Conservation (phyloP, 2,888 invertebrate species). For the Malthinus flaveolus region DNA sequence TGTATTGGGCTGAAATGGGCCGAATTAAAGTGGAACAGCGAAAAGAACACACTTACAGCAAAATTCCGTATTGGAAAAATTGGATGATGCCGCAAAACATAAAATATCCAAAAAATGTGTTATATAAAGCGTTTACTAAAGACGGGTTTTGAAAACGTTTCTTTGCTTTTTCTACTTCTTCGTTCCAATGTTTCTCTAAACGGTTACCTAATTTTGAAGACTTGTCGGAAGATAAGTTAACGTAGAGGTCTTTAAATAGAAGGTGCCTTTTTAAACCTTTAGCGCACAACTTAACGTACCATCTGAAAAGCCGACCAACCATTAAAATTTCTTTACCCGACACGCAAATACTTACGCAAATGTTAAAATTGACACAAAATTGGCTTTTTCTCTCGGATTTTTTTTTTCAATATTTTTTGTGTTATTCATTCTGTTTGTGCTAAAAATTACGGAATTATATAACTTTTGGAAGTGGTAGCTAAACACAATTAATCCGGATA, state of each 20-base stretch:
- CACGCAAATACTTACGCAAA: background rate
- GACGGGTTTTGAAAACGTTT: background rate
- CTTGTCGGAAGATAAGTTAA: conserved; percentile 61
- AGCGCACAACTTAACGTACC: background rate
- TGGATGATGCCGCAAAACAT: conserved; percentile 61
- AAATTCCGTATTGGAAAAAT: conserved; percentile 40
- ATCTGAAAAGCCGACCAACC: background rate
- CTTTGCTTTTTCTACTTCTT: conserved; percentile 51
- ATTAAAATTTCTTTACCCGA: background rate
- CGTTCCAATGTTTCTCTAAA: conserved; percentile 64
- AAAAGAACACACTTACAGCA: background rate
- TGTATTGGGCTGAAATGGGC: background rate
- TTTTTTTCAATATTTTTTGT: background rate
- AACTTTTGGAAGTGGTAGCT: too few relatives aligned
- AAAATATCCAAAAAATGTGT: conserved; percentile 62
- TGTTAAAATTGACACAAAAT: background rate
- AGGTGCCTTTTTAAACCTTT: conserved; percentile 62
- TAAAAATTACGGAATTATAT: too few relatives aligned
- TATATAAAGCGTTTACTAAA: conserved; percentile 45
- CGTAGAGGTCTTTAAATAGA: conserved; percentile 66
- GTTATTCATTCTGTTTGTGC: background rate
- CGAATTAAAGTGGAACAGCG: background rate
- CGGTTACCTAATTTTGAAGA: conserved; percentile 66
- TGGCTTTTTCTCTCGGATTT: background rate
- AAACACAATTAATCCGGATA: too few relatives aligned